Base-by-base conservation (phyloP, 2,797 vertebrate genomes). In the Oreonectes daqikongensis region DNA sequence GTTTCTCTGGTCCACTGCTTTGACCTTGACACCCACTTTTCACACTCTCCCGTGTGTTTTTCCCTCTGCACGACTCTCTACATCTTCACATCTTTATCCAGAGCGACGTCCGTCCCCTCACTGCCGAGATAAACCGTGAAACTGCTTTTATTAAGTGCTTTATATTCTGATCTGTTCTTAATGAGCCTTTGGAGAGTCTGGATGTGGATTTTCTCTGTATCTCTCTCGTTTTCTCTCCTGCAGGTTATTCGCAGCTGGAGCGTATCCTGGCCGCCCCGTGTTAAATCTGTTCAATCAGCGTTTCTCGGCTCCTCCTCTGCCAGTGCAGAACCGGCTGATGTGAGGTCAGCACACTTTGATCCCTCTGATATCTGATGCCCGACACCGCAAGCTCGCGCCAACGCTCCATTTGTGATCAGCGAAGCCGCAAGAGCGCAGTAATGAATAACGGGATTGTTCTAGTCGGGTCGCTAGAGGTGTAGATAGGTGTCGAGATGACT, bases 1-100 rank as follows among this genome's bases (percentile, higher is more conserved):
- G 72, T 76, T 69, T 79, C 61, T 82, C 30, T 48, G 68, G 32
- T 82, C 63, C 61, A 76, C 30, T 76, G 55, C 44, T 77, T 82
- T 79, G 73, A 82, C 77, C 81, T 79, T 82, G 77, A 77, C 77
- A 69, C 67, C 67, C 71, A 65, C 69, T 68, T 68, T 68, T 74
- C 57, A 53, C 55, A 40, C 71, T 42, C 60, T 66, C 72, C 22
- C 12, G 20, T 52, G 46, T 18, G 48, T 55, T 44, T 52, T 32
- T 17, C 14, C 38, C 20, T 59, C 63, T 26, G 9, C 42, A 30
- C 46, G 1, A 1, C 53, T 69, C 68, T 61, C 55, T 67, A 68
- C 57, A 68, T 61, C 69, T 66, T 69, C 26, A 38, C 17, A 20
- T 69, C 78, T 61, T 69, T 68, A 60, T 69, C 48, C 73, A 38